phyloP scores from a whole-genome alignment of 1,140 invertebrate species.

The Lordiphosa collinella region DNA sequence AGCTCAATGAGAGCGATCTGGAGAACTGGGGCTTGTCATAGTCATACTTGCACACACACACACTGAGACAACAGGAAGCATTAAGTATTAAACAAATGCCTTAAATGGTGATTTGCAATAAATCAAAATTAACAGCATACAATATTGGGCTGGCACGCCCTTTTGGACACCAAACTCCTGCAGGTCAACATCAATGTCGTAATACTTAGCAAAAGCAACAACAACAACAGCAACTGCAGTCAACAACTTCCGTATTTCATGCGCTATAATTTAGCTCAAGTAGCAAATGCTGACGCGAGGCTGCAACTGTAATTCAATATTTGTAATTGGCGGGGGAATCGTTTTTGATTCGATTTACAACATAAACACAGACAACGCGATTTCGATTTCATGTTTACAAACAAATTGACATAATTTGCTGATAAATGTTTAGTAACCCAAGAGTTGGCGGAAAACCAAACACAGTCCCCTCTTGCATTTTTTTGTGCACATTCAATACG shows the following conservation, averaged over 20 bases:
- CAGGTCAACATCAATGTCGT: conserved; percentile 50
- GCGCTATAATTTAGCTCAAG: conserved; percentile 60
- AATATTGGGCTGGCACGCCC: conserved; percentile 61
- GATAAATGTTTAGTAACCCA: conserved; percentile 66
- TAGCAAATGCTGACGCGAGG: conserved; percentile 38
- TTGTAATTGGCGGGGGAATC: conserved; percentile 33
- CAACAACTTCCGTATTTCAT: conserved; percentile 65
- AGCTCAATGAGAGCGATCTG: conserved; percentile 30
- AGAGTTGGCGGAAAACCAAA: conserved; percentile 28
- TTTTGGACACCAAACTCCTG: conserved; percentile 32
- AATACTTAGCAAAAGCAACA: conserved; percentile 47
- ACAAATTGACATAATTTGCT: conserved; percentile 76
- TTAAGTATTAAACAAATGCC: conserved; percentile 39
- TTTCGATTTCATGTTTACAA: conserved; percentile 59
- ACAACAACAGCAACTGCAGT: conserved; percentile 14
- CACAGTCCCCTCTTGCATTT: conserved; percentile 26
- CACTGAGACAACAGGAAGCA: conserved; percentile 55
- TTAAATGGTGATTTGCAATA: conserved; percentile 39
- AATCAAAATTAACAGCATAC: conserved; percentile 60
- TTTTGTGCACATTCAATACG: conserved; percentile 36
- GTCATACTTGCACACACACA: conserved; percentile 20
- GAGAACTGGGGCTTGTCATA: conserved; percentile 28
- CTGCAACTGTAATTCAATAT: conserved; percentile 51
- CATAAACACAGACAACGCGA: conserved; percentile 21
- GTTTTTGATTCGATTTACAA: conserved; percentile 25